A percentile compares a stretch with the other conserved stretches of the same genome.
These are phyloP conservation scores for Gila orcuttii DNA, from an alignment of 2,113 vertebrate genomes.

Conservation along the genomic window DNA sequence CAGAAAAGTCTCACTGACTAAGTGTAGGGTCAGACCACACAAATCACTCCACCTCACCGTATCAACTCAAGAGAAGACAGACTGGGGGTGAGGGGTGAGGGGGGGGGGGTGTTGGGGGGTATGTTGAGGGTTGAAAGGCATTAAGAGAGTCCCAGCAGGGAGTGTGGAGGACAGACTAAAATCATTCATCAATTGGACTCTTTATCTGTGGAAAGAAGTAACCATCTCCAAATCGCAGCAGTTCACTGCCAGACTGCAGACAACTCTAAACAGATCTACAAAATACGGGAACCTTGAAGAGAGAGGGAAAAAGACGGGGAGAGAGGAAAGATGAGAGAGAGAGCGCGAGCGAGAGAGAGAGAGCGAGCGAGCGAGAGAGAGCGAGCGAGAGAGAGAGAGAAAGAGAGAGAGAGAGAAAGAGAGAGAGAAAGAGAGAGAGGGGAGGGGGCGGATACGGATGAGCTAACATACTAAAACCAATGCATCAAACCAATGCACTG, in stretches of 20 bases:
- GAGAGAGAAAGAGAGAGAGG: constrained; percentile 34
- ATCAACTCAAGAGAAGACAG: constrained; percentile 32
- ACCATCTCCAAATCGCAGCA: constrained; percentile 52
- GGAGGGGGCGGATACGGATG: constrained; percentile 66
- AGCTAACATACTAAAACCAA: constrained; percentile 79
- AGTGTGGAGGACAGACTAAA: not conserved
- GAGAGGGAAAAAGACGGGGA: constrained; percentile 50
- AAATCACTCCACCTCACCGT: constrained; percentile 58
- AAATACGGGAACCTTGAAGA: not conserved
- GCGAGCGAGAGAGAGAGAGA: constrained; percentile 50
- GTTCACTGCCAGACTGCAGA: constrained; percentile 58
- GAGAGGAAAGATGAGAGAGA: constrained; percentile 43
- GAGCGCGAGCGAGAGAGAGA: constrained; percentile 20
- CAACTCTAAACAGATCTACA: not conserved
- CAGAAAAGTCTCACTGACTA: constrained; percentile 61
- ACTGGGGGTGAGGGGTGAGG: not conserved
- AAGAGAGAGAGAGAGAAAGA: not conserved
- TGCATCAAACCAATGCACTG: constrained; percentile 85
- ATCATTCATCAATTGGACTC: constrained; percentile 28
- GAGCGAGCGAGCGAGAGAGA: not conserved
- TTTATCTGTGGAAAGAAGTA: constrained; percentile 43
- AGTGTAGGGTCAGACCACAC: constrained; percentile 41
- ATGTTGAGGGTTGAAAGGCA: not conserved
- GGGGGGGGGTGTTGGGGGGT: not conserved
- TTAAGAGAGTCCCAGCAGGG: not conserved